A percentile compares a stretch with the other conserved stretches of the same genome.
phyloP scores from a whole-genome alignment of 2,113 vertebrate genomes.

The Myotis brandtii region DNA sequence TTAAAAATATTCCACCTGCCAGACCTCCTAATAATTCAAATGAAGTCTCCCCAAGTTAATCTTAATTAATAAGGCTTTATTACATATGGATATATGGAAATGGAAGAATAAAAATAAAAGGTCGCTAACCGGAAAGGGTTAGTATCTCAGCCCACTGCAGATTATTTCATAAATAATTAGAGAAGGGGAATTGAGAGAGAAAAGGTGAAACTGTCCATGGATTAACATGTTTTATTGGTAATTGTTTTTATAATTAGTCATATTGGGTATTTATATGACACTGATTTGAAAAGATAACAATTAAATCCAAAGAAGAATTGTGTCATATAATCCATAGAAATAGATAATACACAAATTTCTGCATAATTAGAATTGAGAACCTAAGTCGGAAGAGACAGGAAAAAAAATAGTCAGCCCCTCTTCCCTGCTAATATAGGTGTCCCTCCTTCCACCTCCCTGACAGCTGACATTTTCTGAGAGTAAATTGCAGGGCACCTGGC shows the following conservation, averaged over 20 bases:
- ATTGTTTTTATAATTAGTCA: constrained; percentile 69
- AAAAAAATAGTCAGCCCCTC: background rate
- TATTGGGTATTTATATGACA: constrained; percentile 48
- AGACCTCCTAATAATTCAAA: constrained; percentile 76
- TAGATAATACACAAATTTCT: background rate
- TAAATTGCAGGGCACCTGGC: background rate
- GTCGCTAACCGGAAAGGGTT: constrained; percentile 64
- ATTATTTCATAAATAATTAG: constrained; percentile 74
- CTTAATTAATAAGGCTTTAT: constrained; percentile 76
- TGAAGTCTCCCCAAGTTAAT: constrained; percentile 70
- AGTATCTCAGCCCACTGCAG: constrained; percentile 39
- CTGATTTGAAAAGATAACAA: constrained; percentile 42
- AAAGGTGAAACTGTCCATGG: background rate
- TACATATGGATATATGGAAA: constrained; percentile 81
- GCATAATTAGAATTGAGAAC: background rate
- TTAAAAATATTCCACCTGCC: constrained; percentile 67
- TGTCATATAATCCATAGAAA: constrained; percentile 7
- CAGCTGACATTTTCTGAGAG: rapidly evolving
- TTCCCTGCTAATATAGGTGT: background rate
- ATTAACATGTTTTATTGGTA: constrained; percentile 54
- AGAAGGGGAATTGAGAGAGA: constrained; percentile 33
- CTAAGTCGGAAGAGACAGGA: background rate
- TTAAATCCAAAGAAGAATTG: constrained; percentile 43
- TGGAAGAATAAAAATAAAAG: constrained; percentile 76
- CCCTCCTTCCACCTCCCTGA: background rate